Evolutionary conservation across 2,113 vertebrate species (phyloP), one percentile per base, ranked within the genome.

Genomic region (Oreochromis aureus): DNA sequence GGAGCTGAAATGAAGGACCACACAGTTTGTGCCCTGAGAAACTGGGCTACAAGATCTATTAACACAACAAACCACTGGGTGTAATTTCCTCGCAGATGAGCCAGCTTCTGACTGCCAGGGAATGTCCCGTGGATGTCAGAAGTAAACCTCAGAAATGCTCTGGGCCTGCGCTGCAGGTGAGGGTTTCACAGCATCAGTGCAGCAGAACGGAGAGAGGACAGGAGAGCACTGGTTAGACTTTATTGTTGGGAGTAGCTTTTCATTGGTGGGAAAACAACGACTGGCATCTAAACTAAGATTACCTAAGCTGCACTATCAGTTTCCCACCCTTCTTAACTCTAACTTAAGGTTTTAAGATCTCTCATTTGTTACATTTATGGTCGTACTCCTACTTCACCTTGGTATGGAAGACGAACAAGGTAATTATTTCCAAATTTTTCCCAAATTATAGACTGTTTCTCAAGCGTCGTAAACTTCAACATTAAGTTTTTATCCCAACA

Each of bases 31-130:
- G 86, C 87, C 89, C 83, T 32, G 66, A 94, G 93, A 93, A 95
- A 82, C 90, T 54, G 88, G 90, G 80, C 93, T 81, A 58, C 53
- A 7, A 92, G 84, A 91, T 93, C 86, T 89, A 92, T 93, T 94
- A 94, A 93, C 90, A 94, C 89, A 95, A 96, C 93, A 95, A 95
- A 95, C 93, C 94, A 15, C 94, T 76, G 93, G 89, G 89, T 86
- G 87, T 94, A 94, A 92, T 95, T 95, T 93, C 93, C 91, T 85
- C 11, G 8, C 87, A 90, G 94, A 94, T 94, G 93, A 94, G 92
- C 92, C 93, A 90, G 92, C 78, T 76, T 84, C 86, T 80, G 85
- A 4, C 76, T 84, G 85, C 93, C 89, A 89, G 94, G 83, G 89
- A 95, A 93, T 91, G 88, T 92, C 82, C 66, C 5, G 36, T 80